phyloP scores from a whole-genome alignment of 2,113 vertebrate species.

The Mustelus asterias region DNA sequence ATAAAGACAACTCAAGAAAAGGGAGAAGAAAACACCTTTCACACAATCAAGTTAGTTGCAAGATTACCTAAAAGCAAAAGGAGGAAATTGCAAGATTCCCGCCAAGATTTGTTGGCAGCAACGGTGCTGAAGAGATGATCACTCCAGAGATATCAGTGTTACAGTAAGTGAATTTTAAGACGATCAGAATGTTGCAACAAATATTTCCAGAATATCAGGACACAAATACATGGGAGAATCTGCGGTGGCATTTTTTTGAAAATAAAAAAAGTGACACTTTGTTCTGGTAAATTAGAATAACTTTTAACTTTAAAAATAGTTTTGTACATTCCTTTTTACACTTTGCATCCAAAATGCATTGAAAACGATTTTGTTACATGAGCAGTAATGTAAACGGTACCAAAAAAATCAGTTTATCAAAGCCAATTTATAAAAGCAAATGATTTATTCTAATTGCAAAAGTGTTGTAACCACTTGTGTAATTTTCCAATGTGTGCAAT shows the following conservation, averaged over 20 bases:
- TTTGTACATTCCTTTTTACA: neutral
- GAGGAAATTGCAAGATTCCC: slow-evolving; percentile 19
- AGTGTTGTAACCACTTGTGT: neutral
- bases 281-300: neutral
- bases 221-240: neutral
- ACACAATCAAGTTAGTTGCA: slow-evolving; percentile 1
- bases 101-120: neutral
- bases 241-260: neutral
- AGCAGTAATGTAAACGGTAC: neutral
- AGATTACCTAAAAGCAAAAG: slow-evolving; percentile 7
- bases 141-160: slow-evolving; percentile 91
- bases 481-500: neutral
- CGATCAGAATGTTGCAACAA: neutral
- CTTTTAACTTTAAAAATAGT: neutral
- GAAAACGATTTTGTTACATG: neutral
- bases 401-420: neutral
- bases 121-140: slow-evolving; percentile 69
- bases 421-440: neutral
- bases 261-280: neutral
- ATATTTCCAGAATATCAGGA: neutral
- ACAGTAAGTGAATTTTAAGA: slow-evolving; percentile 70
- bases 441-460: neutral
- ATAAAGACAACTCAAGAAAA: slow-evolving; percentile 42
- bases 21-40: neutral
- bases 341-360: neutral